Percentiles rank a stretch among this genome's conserved stretches.
phyloP scores from a whole-genome alignment of 2,888 invertebrate genomes.

The Argynnis bischoffii region DNA sequence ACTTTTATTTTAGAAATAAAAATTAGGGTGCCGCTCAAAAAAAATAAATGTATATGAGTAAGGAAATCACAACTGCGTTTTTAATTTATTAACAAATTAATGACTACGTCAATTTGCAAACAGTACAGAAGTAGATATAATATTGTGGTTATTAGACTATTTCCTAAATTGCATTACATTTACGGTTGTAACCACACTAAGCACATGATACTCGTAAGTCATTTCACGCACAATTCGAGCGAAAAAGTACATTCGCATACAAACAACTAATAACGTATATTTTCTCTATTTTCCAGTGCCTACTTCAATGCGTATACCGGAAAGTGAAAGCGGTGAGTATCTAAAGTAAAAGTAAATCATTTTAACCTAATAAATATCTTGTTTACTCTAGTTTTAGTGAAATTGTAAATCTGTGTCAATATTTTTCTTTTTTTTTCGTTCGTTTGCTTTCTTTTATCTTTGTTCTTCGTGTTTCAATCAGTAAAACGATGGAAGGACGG shows the following conservation, averaged over 20 bases:
- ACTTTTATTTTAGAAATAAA: no score
- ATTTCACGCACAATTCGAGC: constrained; percentile 27
- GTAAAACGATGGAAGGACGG: not conserved
- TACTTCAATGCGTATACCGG: constrained; percentile 89
- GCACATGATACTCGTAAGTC: constrained; percentile 14
- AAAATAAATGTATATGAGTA: no score
- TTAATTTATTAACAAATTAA: no score
- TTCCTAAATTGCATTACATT: not conserved
- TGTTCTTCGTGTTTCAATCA: not conserved
- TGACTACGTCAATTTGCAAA: no score
- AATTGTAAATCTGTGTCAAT: constrained; percentile 20
- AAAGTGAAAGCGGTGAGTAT: constrained; percentile 89
- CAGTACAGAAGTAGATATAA: not conserved
- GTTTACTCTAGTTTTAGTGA: constrained; percentile 23
- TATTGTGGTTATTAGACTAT: constrained; percentile 3
- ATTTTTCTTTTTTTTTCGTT: constrained; percentile 5
- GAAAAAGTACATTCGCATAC: constrained; percentile 1
- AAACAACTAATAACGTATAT: constrained; percentile 7
- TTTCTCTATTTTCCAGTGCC: constrained; percentile 83
- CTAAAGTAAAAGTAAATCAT: constrained; percentile 28
- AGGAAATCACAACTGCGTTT: no score
- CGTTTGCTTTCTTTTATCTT: constrained; percentile 2
- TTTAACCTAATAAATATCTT: constrained; percentile 18
- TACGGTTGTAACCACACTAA: not conserved
- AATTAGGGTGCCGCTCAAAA: no score